A percentile compares a stretch with the other conserved stretches of the same genome.
Conservation (phyloP, 2,113 vertebrate genomes). For the Misgurnus mizolepis region DNA sequence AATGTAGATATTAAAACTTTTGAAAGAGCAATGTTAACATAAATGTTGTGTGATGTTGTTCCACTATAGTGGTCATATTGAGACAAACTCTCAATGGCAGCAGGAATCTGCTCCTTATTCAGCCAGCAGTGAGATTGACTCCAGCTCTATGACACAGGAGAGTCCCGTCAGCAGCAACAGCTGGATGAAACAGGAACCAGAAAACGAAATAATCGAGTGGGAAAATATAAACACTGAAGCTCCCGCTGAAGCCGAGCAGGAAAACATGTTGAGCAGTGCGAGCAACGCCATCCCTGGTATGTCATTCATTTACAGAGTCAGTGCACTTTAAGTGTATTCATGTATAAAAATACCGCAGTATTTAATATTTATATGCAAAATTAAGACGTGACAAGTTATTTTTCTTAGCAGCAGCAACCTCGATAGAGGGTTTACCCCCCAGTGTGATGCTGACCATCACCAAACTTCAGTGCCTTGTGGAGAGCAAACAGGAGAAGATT, state of each 20-base stretch:
- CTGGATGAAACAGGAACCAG: conserved; percentile 72
- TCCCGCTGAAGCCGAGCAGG: conserved; percentile 64
- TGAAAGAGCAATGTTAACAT: too few species aligned
- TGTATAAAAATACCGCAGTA: too few species aligned
- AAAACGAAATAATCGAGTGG: conserved; percentile 68
- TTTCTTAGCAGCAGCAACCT: conserved; percentile 52
- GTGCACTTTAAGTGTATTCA: too few species aligned
- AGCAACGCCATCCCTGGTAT: conserved; percentile 73
- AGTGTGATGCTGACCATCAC: conserved; percentile 73
- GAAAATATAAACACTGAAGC: conserved; percentile 60
- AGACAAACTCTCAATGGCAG: conserved; percentile 69
- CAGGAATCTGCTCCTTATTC: conserved; percentile 67
- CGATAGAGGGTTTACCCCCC: conserved; percentile 63
- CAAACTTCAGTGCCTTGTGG: conserved; percentile 74
- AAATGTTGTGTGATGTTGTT: not conserved
- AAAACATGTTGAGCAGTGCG: conserved; percentile 74
- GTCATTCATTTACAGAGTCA: not conserved
- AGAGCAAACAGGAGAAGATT: conserved; percentile 74
- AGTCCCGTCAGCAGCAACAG: conserved; percentile 58
- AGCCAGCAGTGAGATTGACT: conserved; percentile 71
- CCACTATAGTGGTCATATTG: conserved; percentile 41
- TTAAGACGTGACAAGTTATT: too few species aligned
- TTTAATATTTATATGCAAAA: not conserved
- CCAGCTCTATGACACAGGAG: conserved; percentile 69
- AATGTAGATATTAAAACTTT: too few species aligned